phyloP scores from a whole-genome alignment of 1,140 invertebrate genomes.

The Calosoma granatense region DNA sequence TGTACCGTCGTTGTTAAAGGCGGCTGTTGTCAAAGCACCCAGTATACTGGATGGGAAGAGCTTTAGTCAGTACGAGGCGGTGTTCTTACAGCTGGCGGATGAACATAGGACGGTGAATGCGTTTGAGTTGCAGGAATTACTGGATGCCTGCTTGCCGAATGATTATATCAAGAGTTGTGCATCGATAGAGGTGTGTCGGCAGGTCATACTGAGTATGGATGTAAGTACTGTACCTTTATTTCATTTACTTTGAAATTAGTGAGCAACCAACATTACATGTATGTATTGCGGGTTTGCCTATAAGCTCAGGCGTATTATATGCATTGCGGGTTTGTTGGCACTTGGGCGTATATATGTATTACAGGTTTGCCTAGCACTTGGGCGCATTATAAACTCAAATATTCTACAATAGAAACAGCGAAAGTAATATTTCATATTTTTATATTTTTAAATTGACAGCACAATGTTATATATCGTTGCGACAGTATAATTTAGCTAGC shows the following conservation, averaged over 20 bases:
- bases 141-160: conserved; percentile 86
- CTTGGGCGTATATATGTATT: too few species aligned
- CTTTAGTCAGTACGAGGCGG: conserved; percentile 78
- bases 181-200: conserved; percentile 81
- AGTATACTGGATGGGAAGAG: conserved; percentile 56
- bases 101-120: conserved; percentile 81
- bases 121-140: conserved; percentile 82
- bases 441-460: too few species aligned
- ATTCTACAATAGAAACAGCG: too few species aligned
- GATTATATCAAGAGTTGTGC: conserved; percentile 93
- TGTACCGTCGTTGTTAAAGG: conserved; percentile 58
- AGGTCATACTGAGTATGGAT: conserved; percentile 81
- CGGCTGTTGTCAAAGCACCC: conserved; percentile 62
- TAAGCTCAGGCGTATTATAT: too few species aligned
- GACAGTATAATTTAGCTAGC: too few species aligned
- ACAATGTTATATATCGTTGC: too few species aligned
- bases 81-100: conserved; percentile 83
- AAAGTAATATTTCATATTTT: too few species aligned
- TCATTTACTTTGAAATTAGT: conserved; percentile 7
- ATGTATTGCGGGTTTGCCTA: too few species aligned
- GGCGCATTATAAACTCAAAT: too few species aligned
- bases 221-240: conserved; percentile 40
- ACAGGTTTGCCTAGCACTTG: too few species aligned
- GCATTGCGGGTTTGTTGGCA: too few species aligned
- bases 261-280: too few species aligned